These are phyloP conservation scores for Aldrovandia affinis DNA, from an alignment of 2,797 vertebrate species.

Conservation along the genomic window DNA sequence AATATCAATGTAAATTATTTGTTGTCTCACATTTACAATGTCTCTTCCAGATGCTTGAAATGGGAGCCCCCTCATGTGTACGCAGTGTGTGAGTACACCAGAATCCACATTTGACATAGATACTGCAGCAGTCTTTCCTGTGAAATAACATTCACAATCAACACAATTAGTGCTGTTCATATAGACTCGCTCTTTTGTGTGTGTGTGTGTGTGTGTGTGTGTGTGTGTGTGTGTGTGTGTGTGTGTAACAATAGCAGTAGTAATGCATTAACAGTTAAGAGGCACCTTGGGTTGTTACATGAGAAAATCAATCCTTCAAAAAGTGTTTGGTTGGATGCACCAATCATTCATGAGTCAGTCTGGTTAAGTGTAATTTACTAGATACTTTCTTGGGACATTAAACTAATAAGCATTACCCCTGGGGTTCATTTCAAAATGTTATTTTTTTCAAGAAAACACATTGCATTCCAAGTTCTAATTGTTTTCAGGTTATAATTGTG, in stretches of 20 bases:
- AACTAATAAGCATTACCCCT: neutral
- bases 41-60: slow-evolving; percentile 78
- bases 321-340: neutral
- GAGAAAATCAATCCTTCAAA: neutral
- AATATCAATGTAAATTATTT: no score
- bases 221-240: no score
- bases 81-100: slow-evolving; percentile 45
- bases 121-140: slow-evolving; percentile 28
- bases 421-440: neutral
- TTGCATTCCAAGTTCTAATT: neutral
- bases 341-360: neutral
- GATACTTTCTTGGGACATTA: neutral
- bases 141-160: slow-evolving; percentile 7
- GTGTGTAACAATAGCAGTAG: neutral
- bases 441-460: neutral
- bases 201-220: no score
- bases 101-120: slow-evolving; percentile 1
- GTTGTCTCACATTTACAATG: slow-evolving; percentile 75
- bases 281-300: no score
- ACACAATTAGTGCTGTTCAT: neutral
- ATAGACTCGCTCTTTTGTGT: no score
- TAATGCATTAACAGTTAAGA: neutral
- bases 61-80: slow-evolving; percentile 88
- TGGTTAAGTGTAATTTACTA: neutral
- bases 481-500: neutral